Base-by-base conservation (phyloP, 2,888 invertebrate genomes). In the Taphrorychus bicolor region DNA sequence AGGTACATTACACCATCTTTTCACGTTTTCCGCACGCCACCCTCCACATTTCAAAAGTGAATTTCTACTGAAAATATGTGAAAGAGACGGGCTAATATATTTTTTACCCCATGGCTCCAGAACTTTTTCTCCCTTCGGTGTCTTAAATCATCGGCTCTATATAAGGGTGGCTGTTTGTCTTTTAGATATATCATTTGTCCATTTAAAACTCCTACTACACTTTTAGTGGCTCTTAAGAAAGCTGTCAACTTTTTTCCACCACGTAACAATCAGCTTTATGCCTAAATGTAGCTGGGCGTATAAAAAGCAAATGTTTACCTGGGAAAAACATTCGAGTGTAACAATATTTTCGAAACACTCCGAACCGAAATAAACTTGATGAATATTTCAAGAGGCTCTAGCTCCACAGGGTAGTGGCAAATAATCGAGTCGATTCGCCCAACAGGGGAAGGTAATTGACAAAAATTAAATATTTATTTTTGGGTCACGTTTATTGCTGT, bases 21-120 rank as follows among this genome's bases (percentile, higher is more conserved):
- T 64, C 64, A 64, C 64, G 64, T 64, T 58, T 42, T 42, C 23
- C 51, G 49, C 42, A 41, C 19, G 58, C 52, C 58, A 64, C 64
- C 64, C 58, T 64, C 52, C 42, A 64, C 64, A 58, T 58, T 58
- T 64, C 64, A 64, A 64, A 64, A 64, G 64, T 64, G 64, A 64
- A 64, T 64, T 64, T 64, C 52, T 21, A 17, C 58, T 52, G 51
- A 64, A 64, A 64, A 64, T 64, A 64, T 58, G 64, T 42, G 64
- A 58, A 51, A 58, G 64, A 57, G 58, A 64, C 41, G 64, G 42
- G 58, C 52, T 58, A 58, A 64, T 52, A 64, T 41, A 51, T 58
- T 64, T 64, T 58, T 64, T 64, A 51, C 40, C 51, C 51, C 22
- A 18, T 51, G 11, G 32, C 21, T 19, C 18, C 40, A 54, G 22